Base-by-base conservation (phyloP, 2,888 invertebrate species). In the Ochlodes sylvanus region DNA sequence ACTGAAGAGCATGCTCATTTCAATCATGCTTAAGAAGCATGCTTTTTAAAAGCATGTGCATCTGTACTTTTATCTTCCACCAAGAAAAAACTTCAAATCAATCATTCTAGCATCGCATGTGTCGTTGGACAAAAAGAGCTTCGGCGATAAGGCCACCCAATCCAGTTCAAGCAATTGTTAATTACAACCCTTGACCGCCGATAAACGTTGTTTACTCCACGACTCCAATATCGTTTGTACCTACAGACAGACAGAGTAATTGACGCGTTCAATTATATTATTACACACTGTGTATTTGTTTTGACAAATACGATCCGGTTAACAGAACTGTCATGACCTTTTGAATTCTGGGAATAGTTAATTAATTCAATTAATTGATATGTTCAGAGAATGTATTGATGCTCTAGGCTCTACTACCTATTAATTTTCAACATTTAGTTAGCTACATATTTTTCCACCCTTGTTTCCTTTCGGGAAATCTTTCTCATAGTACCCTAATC, bases 91-190 rank as follows among this genome's bases (percentile, higher is more conserved):
- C 2, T 38, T 10, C 2, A 38, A 38, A 7, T 7, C 44, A 44
- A 44, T 15, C 44, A 47, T 47, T 47, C 44, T 17, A 6, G 7
- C 17, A 47, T 12, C 7, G 44, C 44, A 47, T 47, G 17, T 47
- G 44, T 47, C 44, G 4, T 15, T 17, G 9, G 7, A 47, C 12
- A 47, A 0, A 14, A 42, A 42, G 2, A 60, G 44, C 21, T 1
- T 7, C 6, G 5, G 9, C 17, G 61, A 61, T 61, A 61, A 50
- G 14, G 34, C 47, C 32, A 34, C 15, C 34, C 61, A 61, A 50
- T 56, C 61, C 61, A 61, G 61, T 61, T 61, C 61, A 17, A 50
- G 61, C 61, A 19, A 27, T n/a, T 50, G 34, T 14, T 27, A 60
- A 44, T 47, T 19, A 17, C 44, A 50, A 61, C 61, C 61, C 17